Conservation (phyloP, 1,140 invertebrate species). For the Drosophila repleta region DNA sequence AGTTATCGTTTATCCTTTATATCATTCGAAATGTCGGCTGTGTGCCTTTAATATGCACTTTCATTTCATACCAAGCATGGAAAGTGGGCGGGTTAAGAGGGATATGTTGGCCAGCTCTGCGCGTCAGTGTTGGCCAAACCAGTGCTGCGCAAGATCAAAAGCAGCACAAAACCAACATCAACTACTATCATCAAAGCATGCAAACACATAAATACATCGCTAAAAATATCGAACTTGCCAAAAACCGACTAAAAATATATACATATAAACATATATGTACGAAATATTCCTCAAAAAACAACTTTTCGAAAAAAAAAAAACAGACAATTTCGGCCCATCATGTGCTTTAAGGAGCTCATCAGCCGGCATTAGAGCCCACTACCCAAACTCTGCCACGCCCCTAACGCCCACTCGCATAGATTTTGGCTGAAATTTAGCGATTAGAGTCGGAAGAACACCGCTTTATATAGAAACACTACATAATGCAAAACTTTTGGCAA, state of each 20-base stretch:
- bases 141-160: constrained; percentile 41
- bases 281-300: constrained; percentile 67
- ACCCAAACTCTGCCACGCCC: constrained; percentile 12
- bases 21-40: constrained; percentile 31
- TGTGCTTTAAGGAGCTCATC: constrained; percentile 16
- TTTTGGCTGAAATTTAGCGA: constrained; percentile 46
- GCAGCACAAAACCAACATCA: constrained; percentile 20
- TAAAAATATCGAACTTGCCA: constrained; percentile 1
- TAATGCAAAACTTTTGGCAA: constrained; percentile 75
- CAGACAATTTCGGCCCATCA: constrained; percentile 35
- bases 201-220: constrained; percentile 35
- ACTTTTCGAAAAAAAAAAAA: constrained; percentile 17
- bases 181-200: constrained; percentile 35
- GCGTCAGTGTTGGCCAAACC: constrained; percentile 60
- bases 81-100: constrained; percentile 82
- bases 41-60: constrained; percentile 56
- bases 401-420: constrained; percentile 58
- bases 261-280: neutral
- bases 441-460: constrained; percentile 68
- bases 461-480: constrained; percentile 39
- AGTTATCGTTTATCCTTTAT: neutral
- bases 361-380: neutral
- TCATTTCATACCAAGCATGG: constrained; percentile 71
- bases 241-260: neutral
- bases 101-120: constrained; percentile 77